Evolutionary conservation across 2,113 vertebrate genomes (phyloP).

Genomic region (Hippocampus mohnikei): DNA sequence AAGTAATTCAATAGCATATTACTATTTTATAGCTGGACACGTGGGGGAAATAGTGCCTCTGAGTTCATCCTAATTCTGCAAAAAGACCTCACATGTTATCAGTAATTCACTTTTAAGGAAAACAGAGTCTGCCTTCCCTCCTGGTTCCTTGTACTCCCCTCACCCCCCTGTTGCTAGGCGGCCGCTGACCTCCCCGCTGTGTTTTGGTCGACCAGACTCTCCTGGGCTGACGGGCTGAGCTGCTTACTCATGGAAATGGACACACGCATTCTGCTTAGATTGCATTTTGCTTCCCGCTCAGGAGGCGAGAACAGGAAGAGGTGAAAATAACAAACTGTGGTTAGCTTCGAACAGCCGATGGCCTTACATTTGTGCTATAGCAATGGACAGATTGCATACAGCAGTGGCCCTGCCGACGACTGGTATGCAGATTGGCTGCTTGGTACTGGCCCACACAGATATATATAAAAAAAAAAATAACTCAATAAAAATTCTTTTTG

Average conservation of each 20-base stretch:
- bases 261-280: constrained; percentile 64
- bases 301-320: constrained; percentile 58
- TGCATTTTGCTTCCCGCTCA: constrained; percentile 67
- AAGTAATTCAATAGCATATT: constrained; percentile 29
- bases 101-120: constrained; percentile 2
- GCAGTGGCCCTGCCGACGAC: background rate
- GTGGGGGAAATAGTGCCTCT: constrained; percentile 14
- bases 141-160: constrained; percentile 9
- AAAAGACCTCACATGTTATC: background rate
- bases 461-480: too few relatives aligned
- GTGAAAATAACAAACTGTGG: constrained; percentile 59
- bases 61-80: background rate
- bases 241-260: constrained; percentile 70
- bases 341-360: constrained; percentile 31
- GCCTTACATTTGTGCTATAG: background rate
- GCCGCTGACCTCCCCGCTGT: constrained; percentile 35
- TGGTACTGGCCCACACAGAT: too few relatives aligned
- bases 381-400: background rate
- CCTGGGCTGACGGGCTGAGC: constrained; percentile 50
- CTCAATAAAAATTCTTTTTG: too few relatives aligned
- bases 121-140: constrained; percentile 12
- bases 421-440: background rate
- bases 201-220: constrained; percentile 45
- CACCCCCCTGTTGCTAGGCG: constrained; percentile 30
- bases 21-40: constrained; percentile 10